Evolutionary conservation across 2,888 invertebrate species (phyloP), one percentile per base, ranked within the genome.

Genomic region (Macrostomum cliftonense): DNA sequence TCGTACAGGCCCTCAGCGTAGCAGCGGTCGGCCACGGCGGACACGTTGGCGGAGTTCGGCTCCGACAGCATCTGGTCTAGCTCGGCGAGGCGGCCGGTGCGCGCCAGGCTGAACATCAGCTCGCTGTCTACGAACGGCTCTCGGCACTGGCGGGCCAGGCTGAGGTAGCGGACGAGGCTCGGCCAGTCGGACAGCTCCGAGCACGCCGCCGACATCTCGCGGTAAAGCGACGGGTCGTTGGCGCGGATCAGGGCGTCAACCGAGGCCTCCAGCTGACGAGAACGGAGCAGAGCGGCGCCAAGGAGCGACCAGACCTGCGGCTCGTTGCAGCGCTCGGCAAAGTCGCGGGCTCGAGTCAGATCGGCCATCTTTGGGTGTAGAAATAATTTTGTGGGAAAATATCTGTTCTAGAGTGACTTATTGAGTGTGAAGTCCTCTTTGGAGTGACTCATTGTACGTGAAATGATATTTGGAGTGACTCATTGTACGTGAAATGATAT

Each of bases 221-320:
- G 16, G 65, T 93, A 99, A 0, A 89, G 87, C 1, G 89, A 86
- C 1, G 95, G 97, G 73, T 99, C 97, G 63, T 97, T 93, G 1
- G 97, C 97, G 73, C 97, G 97, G 65, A 97, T 95, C 74, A 89
- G 99, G 0, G 95, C 93, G 71, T 97, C 97, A 58, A 99, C 95
- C 28, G 97, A 87, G 71, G 99, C 97, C 71, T 97, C 95, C 1
- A 99, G 93, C 56, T 93, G 73, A 0, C 85, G 87, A 64, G 91
- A 83, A 56, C 81, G 81, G 12, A 99, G 75, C 68, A 99, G 97
- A 0, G 97, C 95, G 65, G 86, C 83, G 13, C 91, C 97, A 52
- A 97, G 75, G 64, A 88, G 88, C 42, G 87, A 88, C 97, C 97
- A 97, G 1, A 99, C 97, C 4, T 88, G 89, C 0, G 95, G 86